These are phyloP conservation scores for Volucella inflata DNA, from an alignment of 2,888 invertebrate species.

Conservation along the genomic window DNA sequence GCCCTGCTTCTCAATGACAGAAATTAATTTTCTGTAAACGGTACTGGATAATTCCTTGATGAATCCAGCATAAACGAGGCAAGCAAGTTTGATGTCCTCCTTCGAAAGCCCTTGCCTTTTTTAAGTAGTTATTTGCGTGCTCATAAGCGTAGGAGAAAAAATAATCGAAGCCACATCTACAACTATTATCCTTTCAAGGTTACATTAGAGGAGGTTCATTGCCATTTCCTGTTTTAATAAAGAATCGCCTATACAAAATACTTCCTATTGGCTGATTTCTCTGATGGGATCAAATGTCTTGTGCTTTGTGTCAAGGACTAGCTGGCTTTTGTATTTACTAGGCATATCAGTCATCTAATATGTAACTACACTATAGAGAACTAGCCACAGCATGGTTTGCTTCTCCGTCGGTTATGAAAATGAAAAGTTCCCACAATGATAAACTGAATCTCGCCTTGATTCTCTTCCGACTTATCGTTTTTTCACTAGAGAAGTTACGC, in stretches of 20 bases:
- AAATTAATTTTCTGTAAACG: constrained; percentile 95
- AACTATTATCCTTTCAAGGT: constrained; percentile 97
- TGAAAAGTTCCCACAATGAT: constrained; percentile 95
- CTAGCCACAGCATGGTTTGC: constrained; percentile 93
- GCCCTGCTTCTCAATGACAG: constrained; percentile 93
- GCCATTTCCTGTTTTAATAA: constrained; percentile 95
- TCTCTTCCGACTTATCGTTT: constrained; percentile 93
- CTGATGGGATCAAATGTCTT: constrained; percentile 94
- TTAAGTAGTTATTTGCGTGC: constrained; percentile 95
- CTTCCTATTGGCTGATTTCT: constrained; percentile 95
- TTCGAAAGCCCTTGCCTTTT: constrained; percentile 96
- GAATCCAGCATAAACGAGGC: constrained; percentile 92
- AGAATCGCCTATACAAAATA: constrained; percentile 96
- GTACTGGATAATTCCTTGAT: constrained; percentile 97
- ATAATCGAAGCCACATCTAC: constrained; percentile 92
- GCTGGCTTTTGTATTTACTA: constrained; percentile 95
- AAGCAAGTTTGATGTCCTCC: constrained; percentile 93
- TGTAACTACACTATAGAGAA: constrained; percentile 95
- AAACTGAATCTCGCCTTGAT: constrained; percentile 92
- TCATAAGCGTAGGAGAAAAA: constrained; percentile 98
- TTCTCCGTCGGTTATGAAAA: constrained; percentile 91
- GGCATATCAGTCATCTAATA: constrained; percentile 98
- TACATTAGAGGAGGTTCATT: constrained; percentile 99
- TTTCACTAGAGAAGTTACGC: constrained; percentile 92
- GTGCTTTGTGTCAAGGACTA: constrained; percentile 95